phyloP scores from a whole-genome alignment of 2,888 invertebrate species.

The Allolobophora icterica region DNA sequence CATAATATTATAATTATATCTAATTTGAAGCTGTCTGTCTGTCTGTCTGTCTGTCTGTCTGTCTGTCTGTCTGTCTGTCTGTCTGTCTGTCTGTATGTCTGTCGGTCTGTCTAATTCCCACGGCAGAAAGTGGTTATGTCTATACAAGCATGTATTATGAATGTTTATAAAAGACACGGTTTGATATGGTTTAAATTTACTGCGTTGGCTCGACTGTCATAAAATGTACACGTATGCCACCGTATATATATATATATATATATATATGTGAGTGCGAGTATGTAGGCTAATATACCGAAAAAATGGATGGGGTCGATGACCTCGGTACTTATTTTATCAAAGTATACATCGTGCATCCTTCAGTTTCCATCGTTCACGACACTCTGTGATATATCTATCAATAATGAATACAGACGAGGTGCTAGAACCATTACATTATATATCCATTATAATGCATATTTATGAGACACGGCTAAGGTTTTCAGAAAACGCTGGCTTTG shows the following conservation, averaged over 20 bases:
- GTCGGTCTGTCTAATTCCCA: too few species aligned
- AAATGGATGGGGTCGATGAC: too few species aligned
- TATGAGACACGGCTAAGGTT: background rate
- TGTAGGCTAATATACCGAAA: too few species aligned
- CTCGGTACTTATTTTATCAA: background rate
- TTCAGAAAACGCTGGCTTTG: background rate
- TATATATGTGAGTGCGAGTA: background rate
- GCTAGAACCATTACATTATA: background rate
- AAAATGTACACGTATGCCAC: background rate
- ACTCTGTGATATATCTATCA: background rate
- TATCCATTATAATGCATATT: background rate
- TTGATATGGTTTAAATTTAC: too few species aligned
- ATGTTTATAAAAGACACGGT: too few species aligned
- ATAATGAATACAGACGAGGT: background rate
- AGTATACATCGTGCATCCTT: background rate
- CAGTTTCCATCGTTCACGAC: background rate
- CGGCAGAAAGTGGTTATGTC: background rate
- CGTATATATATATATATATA: background rate
- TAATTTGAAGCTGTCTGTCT: background rate
- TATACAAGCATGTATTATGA: background rate
- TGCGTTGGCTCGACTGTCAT: too few species aligned
- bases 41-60: conserved; percentile 22
- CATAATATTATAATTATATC: background rate
- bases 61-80: background rate
- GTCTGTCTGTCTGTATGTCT: background rate